These are phyloP conservation scores for Tipula unca DNA, from an alignment of 2,888 invertebrate species.

Conservation along the genomic window DNA sequence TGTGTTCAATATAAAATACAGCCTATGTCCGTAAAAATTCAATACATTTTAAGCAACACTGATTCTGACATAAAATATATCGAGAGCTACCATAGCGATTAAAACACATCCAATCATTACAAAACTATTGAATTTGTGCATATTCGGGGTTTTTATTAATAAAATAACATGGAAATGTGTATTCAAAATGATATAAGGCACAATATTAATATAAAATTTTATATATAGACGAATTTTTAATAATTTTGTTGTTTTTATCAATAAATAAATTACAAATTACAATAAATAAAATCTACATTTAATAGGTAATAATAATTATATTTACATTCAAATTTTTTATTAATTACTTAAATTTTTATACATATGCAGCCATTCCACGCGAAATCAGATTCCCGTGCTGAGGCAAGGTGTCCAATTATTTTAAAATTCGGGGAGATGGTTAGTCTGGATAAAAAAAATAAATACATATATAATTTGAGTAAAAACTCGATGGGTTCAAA, in stretches of 20 bases:
- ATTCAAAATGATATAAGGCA: background rate
- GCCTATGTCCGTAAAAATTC: background rate
- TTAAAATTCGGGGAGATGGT: too few relatives aligned
- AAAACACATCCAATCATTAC: too few relatives aligned
- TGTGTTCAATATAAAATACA: background rate
- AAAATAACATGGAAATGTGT: background rate
- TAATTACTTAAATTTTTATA: background rate
- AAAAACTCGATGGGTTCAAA: too few relatives aligned
- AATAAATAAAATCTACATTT: background rate
- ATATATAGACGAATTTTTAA: background rate
- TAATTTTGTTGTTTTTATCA: background rate
- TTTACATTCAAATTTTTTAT: background rate
- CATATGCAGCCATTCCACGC: too few relatives aligned
- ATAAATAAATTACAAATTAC: background rate
- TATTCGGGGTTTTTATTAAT: background rate
- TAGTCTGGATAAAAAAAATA: too few relatives aligned
- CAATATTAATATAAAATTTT: background rate
- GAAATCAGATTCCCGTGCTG: too few relatives aligned
- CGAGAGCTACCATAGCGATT: too few relatives aligned
- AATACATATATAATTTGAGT: too few relatives aligned
- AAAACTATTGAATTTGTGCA: background rate
- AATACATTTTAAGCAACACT: background rate
- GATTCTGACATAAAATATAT: background rate
- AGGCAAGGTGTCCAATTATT: too few relatives aligned
- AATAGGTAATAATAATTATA: background rate